phyloP scores from a whole-genome alignment of 2,888 invertebrate species.

The Euclidia mi region DNA sequence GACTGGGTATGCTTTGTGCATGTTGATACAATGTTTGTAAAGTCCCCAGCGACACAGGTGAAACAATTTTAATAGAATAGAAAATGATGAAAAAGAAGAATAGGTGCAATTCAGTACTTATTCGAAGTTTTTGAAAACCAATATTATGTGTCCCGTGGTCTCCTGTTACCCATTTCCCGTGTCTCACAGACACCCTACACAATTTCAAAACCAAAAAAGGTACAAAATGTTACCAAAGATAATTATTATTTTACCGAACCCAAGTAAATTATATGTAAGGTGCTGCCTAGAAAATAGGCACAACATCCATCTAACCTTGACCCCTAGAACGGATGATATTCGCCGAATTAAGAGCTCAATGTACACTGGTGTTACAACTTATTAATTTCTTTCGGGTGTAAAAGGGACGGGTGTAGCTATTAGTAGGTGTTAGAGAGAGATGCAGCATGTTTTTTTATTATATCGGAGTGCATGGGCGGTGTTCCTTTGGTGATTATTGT shows the following conservation, averaged over 20 bases:
- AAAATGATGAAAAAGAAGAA: background rate
- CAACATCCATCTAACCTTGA: constrained; percentile 15
- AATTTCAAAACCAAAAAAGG: constrained; percentile 69
- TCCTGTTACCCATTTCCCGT: background rate
- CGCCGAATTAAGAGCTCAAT: constrained; percentile 44
- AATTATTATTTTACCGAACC: constrained; percentile 84
- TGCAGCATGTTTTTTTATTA: constrained; percentile 62
- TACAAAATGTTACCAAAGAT: constrained; percentile 72
- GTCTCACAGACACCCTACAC: constrained; percentile 60
- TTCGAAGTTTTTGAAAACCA: no score
- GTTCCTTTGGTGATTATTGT: constrained; percentile 77
- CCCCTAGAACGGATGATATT: background rate
- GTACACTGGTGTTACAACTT: constrained; percentile 66
- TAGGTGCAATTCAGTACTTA: no score
- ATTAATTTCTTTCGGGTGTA: constrained; percentile 74
- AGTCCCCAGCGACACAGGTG: no score
- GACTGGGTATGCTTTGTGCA: no score
- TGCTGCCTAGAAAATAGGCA: constrained; percentile 50
- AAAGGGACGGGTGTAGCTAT: constrained; percentile 66
- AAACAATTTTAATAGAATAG: no score
- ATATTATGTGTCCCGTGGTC: no score
- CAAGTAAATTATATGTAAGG: constrained; percentile 77
- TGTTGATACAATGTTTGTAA: no score
- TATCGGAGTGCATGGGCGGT: constrained; percentile 72
- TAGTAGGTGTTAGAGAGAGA: constrained; percentile 69